Conservation (phyloP, 2,888 invertebrate species). For the Eupithecia exiguata region DNA sequence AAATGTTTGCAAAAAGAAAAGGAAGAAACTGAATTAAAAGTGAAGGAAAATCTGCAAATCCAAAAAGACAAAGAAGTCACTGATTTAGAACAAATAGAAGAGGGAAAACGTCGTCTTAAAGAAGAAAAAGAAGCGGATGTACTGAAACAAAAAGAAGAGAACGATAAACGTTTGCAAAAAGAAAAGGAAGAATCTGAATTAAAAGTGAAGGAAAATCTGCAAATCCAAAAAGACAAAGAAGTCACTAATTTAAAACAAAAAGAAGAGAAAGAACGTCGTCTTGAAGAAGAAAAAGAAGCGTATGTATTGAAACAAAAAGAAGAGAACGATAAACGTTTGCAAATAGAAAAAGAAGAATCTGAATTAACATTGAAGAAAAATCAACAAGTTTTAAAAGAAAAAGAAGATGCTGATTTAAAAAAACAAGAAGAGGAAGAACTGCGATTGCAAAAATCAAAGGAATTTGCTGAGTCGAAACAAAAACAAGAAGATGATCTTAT, state of each 20-base stretch:
- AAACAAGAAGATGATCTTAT: neutral
- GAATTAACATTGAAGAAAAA: constrained; percentile 7
- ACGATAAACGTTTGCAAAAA: constrained; percentile 12
- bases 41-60: neutral
- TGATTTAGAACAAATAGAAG: neutral
- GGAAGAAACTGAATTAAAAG: constrained; percentile 26
- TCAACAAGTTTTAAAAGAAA: neutral
- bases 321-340: neutral
- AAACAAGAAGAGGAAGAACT: neutral
- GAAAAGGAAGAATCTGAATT: constrained; percentile 19
- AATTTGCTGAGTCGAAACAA: neutral
- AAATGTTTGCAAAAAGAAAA: constrained; percentile 16
- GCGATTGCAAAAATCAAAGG: neutral
- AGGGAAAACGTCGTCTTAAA: neutral
- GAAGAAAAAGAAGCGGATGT: neutral
- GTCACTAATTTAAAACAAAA: neutral
- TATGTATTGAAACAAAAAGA: neutral
- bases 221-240: neutral
- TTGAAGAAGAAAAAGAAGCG: neutral
- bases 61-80: neutral
- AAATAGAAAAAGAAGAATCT: constrained; percentile 24
- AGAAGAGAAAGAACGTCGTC: neutral
- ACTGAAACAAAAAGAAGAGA: neutral
- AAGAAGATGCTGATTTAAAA: neutral
- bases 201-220: neutral